phyloP scores from a whole-genome alignment of 2,888 invertebrate genomes.

The Uropetala carovei region DNA sequence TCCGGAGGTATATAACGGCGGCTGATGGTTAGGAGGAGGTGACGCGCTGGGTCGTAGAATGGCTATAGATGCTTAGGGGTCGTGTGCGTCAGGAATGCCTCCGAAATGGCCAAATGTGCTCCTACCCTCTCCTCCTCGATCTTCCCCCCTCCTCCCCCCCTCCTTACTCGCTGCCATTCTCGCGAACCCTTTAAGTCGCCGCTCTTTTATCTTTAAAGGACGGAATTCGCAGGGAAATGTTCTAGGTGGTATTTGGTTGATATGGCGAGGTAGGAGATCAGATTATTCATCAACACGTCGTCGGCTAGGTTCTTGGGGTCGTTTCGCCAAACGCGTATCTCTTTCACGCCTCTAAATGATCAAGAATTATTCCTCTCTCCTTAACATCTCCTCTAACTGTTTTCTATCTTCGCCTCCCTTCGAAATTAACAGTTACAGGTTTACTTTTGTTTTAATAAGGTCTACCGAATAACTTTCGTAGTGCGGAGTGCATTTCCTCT shows the following conservation, averaged over 20 bases:
- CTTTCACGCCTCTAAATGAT: background rate
- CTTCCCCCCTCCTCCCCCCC: background rate
- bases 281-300: background rate
- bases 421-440: too few species aligned
- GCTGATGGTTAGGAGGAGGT: constrained; percentile 14
- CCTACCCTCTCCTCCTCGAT: background rate
- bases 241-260: background rate
- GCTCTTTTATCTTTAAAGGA: constrained; percentile 39
- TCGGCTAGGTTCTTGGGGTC: background rate
- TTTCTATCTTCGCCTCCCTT: too few species aligned
- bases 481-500: too few species aligned
- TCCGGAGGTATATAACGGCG: constrained; percentile 34
- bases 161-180: background rate
- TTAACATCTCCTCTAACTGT: background rate
- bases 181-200: constrained; percentile 9
- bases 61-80: background rate
- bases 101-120: constrained; percentile 47
- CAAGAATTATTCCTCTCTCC: background rate
- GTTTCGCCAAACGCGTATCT: background rate
- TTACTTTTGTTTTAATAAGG: too few species aligned
- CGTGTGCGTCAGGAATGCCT: constrained; percentile 38
- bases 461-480: too few species aligned
- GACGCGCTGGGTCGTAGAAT: constrained; percentile 10
- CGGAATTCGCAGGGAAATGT: background rate
- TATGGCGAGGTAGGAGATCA: background rate